Base-by-base conservation (phyloP, 2,113 vertebrate genomes). In the Smithornis capensis region DNA sequence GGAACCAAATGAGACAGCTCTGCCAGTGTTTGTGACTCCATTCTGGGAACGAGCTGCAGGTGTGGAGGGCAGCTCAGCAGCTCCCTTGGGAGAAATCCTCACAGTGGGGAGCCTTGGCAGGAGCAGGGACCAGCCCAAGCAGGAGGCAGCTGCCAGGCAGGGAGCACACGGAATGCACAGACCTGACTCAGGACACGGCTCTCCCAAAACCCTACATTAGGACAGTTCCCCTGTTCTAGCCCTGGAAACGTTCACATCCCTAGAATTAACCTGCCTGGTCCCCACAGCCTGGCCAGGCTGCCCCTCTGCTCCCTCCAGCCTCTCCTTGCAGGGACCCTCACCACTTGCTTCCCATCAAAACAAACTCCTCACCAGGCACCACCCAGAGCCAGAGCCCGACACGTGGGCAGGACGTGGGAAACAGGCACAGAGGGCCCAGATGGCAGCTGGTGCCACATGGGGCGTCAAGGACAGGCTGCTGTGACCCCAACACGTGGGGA, bases 381-480 rank as follows among this genome's bases (percentile, higher is more conserved):
- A 28, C 29, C 47, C 50, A 60, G 64, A 69, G 50, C 6, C 73
- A 77, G 83, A 57, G 47, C 44, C 22, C 56, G 64, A 3, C 21
- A 35, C 70, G 55, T 25, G 19, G 7, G 12, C 23, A 70, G 16
- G 16, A 7, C 29, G 55, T 37, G 9, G 3, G 50, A 38, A 60
- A 47, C 21, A 28, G 50, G 3, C 50, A 60, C 60, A 76, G n/a
- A 65, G 16, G 28, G 15, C 64, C 28, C 10, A 6, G 35, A 23
- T 2, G 16, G 65, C 45, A 57, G 79, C 56, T 45, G 67, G 18
- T 56, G 18, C 16, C 74, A 57, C 7, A 4, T n/a, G 12, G 63
- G 17, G 4, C 60, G 45, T 9, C 3, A 18, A 19, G 5, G 3
- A 24, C 1, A 1, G 0, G 0, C 16, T 19, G 63, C 45, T 9